Percentiles rank a stretch among this genome's conserved stretches.
Conservation (phyloP, 2,113 vertebrate genomes). For the Microcebus murinus region DNA sequence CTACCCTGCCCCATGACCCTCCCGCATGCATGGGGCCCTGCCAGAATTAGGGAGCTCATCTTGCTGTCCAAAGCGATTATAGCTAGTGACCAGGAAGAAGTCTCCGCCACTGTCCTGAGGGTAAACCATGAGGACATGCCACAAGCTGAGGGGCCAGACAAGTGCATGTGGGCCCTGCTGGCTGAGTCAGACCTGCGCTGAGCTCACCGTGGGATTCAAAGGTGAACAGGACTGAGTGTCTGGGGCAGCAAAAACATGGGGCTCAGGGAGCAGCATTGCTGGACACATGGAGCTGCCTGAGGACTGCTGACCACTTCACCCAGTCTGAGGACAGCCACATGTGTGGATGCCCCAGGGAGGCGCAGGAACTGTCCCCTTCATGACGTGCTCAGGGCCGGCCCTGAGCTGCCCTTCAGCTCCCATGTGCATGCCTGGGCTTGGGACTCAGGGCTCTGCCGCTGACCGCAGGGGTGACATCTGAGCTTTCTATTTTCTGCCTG, state of each 20-base stretch:
- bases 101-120: fast-evolving
- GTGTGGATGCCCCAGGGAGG: neutral
- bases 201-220: neutral
- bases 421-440: neutral
- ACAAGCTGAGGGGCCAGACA: neutral
- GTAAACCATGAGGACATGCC: neutral
- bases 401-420: neutral
- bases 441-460: neutral
- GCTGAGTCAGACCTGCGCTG: neutral
- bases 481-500: too few relatives aligned
- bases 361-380: neutral
- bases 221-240: neutral
- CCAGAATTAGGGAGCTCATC: neutral
- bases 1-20: neutral
- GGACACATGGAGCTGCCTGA: neutral
- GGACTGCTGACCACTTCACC: neutral
- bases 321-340: too few relatives aligned
- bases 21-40: neutral
- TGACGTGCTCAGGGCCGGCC: too few relatives aligned
- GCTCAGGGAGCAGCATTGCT: neutral
- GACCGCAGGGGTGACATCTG: too few relatives aligned
- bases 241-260: neutral
- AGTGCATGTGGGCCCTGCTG: neutral
- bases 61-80: too few relatives aligned
- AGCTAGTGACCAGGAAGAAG: neutral